Evolutionary conservation across 2,113 vertebrate genomes (phyloP).

Genomic region (Channa argus): DNA sequence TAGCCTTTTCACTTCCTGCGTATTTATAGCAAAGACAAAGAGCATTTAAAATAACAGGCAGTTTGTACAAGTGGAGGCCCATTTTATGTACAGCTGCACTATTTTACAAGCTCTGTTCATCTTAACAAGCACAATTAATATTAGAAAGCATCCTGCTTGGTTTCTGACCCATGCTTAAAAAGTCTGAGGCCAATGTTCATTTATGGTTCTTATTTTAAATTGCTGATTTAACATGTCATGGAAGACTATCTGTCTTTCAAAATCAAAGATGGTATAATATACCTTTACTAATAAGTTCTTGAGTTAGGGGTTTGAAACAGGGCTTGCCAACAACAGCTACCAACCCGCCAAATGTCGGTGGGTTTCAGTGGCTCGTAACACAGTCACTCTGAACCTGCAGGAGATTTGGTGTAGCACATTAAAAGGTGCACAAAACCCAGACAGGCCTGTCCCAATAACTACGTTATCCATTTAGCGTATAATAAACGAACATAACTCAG

Average conservation of each 20-base stretch:
- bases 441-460: no score
- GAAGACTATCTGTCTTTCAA: background rate
- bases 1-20: constrained; percentile 75
- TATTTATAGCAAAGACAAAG: constrained; percentile 73
- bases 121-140: constrained; percentile 15
- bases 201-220: no score
- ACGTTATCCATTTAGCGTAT: no score
- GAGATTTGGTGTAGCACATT: no score
- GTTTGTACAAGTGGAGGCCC: constrained; percentile 20
- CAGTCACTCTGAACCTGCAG: no score
- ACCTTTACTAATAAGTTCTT: background rate
- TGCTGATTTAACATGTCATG: no score
- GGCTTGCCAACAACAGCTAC: no score
- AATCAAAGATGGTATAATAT: background rate
- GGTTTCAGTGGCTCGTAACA: no score
- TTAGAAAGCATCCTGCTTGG: background rate
- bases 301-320: background rate
- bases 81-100: constrained; percentile 15
- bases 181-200: no score
- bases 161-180: background rate
- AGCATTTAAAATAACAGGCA: constrained; percentile 44
- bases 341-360: no score
- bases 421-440: no score
- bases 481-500: no score
- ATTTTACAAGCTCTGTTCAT: constrained; percentile 8